Conservation (phyloP, 2,888 invertebrate genomes). For the Idaea straminata region DNA sequence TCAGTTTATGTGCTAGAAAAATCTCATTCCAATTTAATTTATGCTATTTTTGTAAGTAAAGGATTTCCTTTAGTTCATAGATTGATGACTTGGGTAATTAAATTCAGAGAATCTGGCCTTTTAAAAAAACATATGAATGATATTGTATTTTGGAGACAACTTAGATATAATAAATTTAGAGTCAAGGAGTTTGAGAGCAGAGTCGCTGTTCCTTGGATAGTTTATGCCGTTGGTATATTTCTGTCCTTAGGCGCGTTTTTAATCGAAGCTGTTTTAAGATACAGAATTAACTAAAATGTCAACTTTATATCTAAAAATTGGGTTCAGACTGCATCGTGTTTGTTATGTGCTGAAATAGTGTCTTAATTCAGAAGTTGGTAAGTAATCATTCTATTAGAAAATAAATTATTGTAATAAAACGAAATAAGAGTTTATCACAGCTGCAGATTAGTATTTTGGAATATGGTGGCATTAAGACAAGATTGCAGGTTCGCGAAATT, state of each 20-base stretch:
- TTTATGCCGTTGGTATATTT: neutral
- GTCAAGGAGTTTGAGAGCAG: neutral
- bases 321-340: too few species aligned
- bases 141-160: neutral
- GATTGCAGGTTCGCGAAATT: too few species aligned
- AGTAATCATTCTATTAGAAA: too few species aligned
- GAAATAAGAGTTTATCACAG: too few species aligned
- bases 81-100: neutral
- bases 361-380: too few species aligned
- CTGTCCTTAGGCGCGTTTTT: neutral
- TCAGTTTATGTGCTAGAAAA: conserved; percentile 31
- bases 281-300: too few species aligned
- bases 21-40: conserved; percentile 45
- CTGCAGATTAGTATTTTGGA: too few species aligned
- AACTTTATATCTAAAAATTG: too few species aligned
- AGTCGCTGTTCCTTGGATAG: neutral
- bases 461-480: too few species aligned
- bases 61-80: conserved; percentile 44
- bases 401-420: too few species aligned
- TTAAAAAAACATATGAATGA: neutral
- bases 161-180: neutral
- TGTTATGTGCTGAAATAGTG: neutral
- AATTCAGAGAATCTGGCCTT: neutral
- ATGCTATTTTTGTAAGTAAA: conserved; percentile 51
- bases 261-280: neutral